Evolutionary conservation across 2,888 invertebrate genomes (phyloP).

Genomic region (Pyrrhia umbra): DNA sequence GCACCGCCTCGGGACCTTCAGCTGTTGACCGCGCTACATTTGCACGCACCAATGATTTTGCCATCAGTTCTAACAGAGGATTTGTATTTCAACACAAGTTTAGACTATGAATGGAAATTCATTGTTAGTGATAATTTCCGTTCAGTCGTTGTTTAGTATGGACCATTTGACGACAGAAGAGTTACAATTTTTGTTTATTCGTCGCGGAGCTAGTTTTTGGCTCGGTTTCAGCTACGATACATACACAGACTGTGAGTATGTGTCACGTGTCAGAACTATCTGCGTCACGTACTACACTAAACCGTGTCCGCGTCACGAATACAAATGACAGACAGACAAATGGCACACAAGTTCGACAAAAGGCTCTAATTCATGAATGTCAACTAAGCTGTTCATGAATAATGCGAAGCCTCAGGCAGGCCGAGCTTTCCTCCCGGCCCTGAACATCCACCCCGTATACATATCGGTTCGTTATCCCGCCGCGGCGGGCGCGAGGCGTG

Average conservation of each 20-base stretch:
- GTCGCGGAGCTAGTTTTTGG: no score
- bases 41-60: no score
- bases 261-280: background rate
- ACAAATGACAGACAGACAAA: background rate
- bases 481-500: background rate
- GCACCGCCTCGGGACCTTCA: background rate
- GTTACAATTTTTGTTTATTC: no score
- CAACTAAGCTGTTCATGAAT: slow-evolving; percentile 8
- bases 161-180: no score
- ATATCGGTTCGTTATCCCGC: no score
- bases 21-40: no score
- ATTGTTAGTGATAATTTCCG: no score
- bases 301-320: background rate
- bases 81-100: no score
- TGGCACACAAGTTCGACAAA: background rate
- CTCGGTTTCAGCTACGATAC: background rate
- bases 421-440: background rate
- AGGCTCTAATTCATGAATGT: background rate
- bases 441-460: slow-evolving; percentile 6
- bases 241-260: background rate
- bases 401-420: background rate
- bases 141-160: no score
- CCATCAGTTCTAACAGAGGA: no score
- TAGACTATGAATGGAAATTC: no score
- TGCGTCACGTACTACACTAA: background rate